Evolutionary conservation across 2,113 vertebrate species (phyloP), one percentile per base, ranked within the genome.

Genomic region (Eubucco bourcierii): DNA sequence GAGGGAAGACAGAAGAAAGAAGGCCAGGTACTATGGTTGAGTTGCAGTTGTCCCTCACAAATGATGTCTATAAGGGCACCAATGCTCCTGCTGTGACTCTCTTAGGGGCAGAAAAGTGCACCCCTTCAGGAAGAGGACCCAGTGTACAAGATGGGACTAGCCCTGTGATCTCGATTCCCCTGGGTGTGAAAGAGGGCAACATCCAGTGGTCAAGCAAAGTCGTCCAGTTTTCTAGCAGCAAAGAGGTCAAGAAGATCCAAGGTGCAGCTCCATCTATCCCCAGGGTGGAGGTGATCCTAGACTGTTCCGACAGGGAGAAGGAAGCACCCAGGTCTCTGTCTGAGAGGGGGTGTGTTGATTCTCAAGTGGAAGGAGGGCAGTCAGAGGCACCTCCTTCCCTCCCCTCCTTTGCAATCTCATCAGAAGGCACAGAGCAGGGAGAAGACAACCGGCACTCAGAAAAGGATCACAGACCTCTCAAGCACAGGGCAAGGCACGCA

Each of bases 401-500:
- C 50, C 98, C 98, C 95, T 98, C 98, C 96, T 99, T 98, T 97
- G 98, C 98, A 97, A 95, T 98, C 97, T 95, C 98, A 96, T 97
- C 98, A 96, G 97, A 98, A 98, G 98, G 98, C 98, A 96, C 98
- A 65, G 98, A 96, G 97, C 97, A 95, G 96, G 97, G 96, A 96
- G 98, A 99, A 93, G 98, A 97, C 88, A 96, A 98, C 95, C 98
- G 98, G 65, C 98, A 97, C 92, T 97, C 94, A 0, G 99, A 98
- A 93, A 98, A 93, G 90, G 98, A 99, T 93, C 98, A 95, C 90
- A 98, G 98, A 98, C 99, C 99, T 91, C 98, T 98, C 98, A 99
- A 98, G 97, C 99, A 99, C 97, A 97, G 98, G 80, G 98, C 99
- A 0, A 98, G 96, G 86, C 99, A 99, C 96, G 98, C 99, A 94